These are phyloP conservation scores for Pseudopleuronectes americanus DNA, from an alignment of 2,797 vertebrate species.

Conservation along the genomic window DNA sequence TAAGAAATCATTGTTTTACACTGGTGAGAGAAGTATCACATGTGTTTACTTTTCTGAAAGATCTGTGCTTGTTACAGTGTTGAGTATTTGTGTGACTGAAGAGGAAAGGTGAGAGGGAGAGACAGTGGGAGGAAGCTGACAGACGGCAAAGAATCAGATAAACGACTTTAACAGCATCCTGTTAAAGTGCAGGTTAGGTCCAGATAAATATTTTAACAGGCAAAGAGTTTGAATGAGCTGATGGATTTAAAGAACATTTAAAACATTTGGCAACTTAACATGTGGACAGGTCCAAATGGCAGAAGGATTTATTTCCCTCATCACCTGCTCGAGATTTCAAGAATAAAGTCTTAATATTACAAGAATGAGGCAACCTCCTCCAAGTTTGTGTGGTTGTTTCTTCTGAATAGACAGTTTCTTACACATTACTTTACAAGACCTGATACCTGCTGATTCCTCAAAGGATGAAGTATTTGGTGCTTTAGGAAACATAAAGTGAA, in stretches of 20 bases:
- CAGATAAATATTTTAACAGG: slow-evolving; percentile 35
- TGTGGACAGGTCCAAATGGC: slow-evolving; percentile 8
- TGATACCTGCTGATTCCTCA: too few species aligned
- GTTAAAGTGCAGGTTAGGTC: slow-evolving; percentile 31
- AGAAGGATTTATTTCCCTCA: background rate
- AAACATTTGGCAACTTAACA: background rate
- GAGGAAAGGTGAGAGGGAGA: slow-evolving; percentile 10
- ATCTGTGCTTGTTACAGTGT: slow-evolving; percentile 54
- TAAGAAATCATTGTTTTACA: slow-evolving; percentile 1
- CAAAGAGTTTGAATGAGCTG: slow-evolving; percentile 14
- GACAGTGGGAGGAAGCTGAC: slow-evolving; percentile 16
- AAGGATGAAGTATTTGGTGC: too few species aligned
- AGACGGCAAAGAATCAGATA: slow-evolving; percentile 23
- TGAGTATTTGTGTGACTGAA: slow-evolving; percentile 12
- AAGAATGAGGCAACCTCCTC: too few species aligned
- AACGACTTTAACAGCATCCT: slow-evolving; percentile 20
- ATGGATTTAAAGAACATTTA: slow-evolving; percentile 27
- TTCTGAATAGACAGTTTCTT: too few species aligned
- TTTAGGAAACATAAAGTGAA: too few species aligned
- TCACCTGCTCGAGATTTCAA: background rate
- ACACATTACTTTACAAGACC: too few species aligned
- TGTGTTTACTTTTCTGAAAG: slow-evolving; percentile 17
- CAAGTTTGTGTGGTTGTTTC: too few species aligned
- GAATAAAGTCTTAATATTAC: too few species aligned
- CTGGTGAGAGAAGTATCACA: slow-evolving; percentile 15